phyloP scores from a whole-genome alignment of 1,140 invertebrate genomes.

The Parasteatoda tepidariorum region DNA sequence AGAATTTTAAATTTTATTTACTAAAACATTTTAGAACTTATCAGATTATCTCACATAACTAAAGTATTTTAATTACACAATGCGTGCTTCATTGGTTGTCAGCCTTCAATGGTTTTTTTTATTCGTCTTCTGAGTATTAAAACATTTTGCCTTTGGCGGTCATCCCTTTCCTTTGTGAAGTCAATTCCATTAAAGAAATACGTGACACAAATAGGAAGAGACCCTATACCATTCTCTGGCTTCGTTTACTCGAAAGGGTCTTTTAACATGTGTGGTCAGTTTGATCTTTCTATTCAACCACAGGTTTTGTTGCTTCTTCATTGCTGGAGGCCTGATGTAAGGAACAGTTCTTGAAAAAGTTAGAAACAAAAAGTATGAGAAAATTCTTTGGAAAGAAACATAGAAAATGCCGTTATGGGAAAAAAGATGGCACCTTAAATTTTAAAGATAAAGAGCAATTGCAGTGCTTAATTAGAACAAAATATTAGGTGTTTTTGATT shows the following conservation, averaged over 20 bases:
- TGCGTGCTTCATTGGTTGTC: too few species aligned
- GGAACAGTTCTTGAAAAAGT: neutral
- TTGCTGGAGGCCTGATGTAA: neutral
- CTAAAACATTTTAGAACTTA: too few species aligned
- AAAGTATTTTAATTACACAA: too few species aligned
- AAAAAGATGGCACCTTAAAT: too few species aligned
- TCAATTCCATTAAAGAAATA: constrained; percentile 16
- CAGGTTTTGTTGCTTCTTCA: constrained; percentile 40
- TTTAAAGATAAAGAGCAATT: too few species aligned
- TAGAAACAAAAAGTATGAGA: neutral
- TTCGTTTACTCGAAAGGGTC: neutral
- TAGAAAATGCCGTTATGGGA: neutral
- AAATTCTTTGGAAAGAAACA: neutral
- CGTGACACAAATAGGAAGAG: constrained; percentile 15
- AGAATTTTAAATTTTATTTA: too few species aligned
- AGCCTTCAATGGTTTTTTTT: too few species aligned
- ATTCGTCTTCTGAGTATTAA: constrained; percentile 17
- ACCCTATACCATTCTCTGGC: neutral
- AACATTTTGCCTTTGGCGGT: neutral
- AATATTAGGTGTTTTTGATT: too few species aligned
- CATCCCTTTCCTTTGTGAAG: neutral
- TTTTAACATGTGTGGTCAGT: constrained; percentile 19
- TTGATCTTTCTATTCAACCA: neutral
- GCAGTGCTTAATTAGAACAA: too few species aligned
- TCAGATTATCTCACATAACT: too few species aligned